A percentile compares a stretch with the other conserved stretches of the same genome.
Conservation (phyloP, 2,797 vertebrate species). For the Dicrostonyx torquatus region DNA sequence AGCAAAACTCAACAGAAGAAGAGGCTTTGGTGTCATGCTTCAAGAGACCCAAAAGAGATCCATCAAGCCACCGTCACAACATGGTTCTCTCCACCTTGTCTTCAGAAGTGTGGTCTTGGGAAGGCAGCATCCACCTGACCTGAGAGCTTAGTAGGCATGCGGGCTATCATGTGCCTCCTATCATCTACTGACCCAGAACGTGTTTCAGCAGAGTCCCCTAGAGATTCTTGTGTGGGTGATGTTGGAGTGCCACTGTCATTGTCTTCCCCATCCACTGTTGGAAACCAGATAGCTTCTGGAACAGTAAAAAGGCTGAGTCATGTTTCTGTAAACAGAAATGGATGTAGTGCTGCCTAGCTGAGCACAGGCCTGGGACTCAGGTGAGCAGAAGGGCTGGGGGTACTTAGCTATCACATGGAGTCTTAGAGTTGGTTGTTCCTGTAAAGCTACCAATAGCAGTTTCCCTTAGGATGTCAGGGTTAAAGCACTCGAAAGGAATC, state of each 20-base stretch:
- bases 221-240: not conserved
- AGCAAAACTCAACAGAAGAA: not conserved
- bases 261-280: not conserved
- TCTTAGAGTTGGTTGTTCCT: not conserved
- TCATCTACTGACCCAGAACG: not conserved
- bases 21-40: not conserved
- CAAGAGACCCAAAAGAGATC: not conserved
- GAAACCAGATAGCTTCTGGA: not conserved
- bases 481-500: constrained; percentile 4
- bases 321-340: not conserved
- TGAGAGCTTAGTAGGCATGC: not conserved
- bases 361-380: not conserved
- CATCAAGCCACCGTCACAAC: not conserved
- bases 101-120: not conserved
- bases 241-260: not conserved
- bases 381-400: not conserved
- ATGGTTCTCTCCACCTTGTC: not conserved
- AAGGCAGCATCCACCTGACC: not conserved
- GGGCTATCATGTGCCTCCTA: not conserved
- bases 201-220: not conserved
- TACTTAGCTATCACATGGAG: not conserved
- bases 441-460: not conserved
- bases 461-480: not conserved
- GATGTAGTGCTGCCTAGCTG: not conserved
- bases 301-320: not conserved